Conservation (phyloP, 1,140 invertebrate species). For the Pogonus chalceus region DNA sequence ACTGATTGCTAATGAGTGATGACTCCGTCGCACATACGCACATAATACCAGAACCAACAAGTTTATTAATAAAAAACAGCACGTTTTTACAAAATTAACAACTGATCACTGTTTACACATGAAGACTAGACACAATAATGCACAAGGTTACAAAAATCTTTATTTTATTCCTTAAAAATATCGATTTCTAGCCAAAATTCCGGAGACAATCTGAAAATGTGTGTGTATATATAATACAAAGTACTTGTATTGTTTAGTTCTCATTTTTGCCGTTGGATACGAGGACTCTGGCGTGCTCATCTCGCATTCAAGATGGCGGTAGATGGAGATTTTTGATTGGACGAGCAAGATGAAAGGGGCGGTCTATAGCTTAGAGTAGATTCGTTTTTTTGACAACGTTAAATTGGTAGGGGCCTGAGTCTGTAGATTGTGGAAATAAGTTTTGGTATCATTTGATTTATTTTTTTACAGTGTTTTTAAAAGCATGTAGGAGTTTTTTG, state of each 20-base stretch:
- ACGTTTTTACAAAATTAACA: background rate
- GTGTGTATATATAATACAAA: slow-evolving; percentile 4
- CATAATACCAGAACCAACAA: too few species aligned
- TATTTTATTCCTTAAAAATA: background rate
- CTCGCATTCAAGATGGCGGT: slow-evolving; percentile 2
- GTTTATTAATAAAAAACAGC: background rate
- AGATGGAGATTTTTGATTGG: background rate
- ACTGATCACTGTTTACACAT: background rate
- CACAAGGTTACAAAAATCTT: background rate
- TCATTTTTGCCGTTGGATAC: background rate
- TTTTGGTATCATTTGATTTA: background rate
- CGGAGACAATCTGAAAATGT: background rate
- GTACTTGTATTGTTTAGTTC: background rate
- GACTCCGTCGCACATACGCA: too few species aligned
- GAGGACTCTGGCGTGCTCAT: slow-evolving; percentile 4
- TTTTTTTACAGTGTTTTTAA: slow-evolving; percentile 6
- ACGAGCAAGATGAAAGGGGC: background rate
- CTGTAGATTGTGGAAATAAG: background rate
- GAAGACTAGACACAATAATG: background rate
- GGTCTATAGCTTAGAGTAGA: background rate
- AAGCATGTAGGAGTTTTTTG: slow-evolving; percentile 2
- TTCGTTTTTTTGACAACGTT: background rate
- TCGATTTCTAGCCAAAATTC: slow-evolving; percentile 1
- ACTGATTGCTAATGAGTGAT: too few species aligned
- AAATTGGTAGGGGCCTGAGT: background rate